These are phyloP conservation scores for Leucania comma DNA, from an alignment of 2,888 invertebrate genomes.

Conservation along the genomic window DNA sequence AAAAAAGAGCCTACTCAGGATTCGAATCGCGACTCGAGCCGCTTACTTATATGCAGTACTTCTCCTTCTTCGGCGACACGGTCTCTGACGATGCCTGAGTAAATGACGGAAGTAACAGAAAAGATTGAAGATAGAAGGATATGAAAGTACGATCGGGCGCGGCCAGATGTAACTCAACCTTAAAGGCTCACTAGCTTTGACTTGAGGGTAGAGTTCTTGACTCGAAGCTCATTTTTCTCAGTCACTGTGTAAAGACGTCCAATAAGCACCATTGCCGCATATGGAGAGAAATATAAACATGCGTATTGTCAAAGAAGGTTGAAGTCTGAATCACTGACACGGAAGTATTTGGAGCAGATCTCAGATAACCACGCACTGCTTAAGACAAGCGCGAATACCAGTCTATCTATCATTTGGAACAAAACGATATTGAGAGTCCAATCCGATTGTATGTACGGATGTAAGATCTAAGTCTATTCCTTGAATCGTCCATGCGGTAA, in stretches of 20 bases:
- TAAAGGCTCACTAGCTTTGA: too few species aligned
- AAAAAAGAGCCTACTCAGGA: too few species aligned
- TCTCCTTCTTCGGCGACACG: too few species aligned
- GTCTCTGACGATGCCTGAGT: too few species aligned
- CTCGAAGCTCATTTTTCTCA: too few species aligned
- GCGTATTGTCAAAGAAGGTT: conserved; percentile 11
- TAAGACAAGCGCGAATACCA: conserved; percentile 14
- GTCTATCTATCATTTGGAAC: conserved; percentile 29
- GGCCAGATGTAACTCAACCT: too few species aligned
- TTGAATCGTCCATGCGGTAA: not conserved
- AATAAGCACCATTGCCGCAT: not conserved
- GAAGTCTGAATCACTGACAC: conserved; percentile 31
- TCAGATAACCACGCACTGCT: conserved; percentile 27
- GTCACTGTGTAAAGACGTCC: not conserved
- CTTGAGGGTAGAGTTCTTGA: too few species aligned
- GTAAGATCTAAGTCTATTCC: not conserved
- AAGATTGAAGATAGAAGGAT: too few species aligned
- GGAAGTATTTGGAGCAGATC: conserved; percentile 36
- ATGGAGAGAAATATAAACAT: conserved; percentile 22
- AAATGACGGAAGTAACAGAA: too few species aligned
- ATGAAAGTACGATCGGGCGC: too few species aligned
- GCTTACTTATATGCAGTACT: too few species aligned
- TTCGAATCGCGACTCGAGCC: too few species aligned
- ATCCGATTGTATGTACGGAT: not conserved
- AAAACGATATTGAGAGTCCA: conserved; percentile 9